A percentile compares a stretch with the other conserved stretches of the same genome.
Conservation (phyloP, 2,113 vertebrate genomes). For the Myotis lucifugus region DNA sequence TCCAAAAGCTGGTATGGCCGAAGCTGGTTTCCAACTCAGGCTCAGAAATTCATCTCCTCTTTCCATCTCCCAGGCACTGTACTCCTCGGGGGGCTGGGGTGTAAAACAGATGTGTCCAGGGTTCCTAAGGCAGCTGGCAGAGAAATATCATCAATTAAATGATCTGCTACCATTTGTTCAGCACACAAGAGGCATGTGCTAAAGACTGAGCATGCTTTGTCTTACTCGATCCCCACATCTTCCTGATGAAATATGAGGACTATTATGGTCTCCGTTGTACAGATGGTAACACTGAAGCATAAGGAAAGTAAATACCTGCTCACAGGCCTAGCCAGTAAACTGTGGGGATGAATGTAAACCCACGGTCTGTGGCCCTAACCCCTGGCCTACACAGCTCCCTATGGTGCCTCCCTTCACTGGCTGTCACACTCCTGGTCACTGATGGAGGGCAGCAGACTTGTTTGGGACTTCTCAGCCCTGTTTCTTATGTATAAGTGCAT, state of each 20-base stretch:
- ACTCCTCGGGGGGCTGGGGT: neutral
- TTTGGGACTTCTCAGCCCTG: neutral
- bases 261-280: neutral
- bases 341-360: neutral
- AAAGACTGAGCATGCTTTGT: neutral
- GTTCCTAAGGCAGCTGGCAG: conserved; percentile 16
- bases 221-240: neutral
- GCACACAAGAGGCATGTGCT: neutral
- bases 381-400: neutral
- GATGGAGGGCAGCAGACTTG: neutral
- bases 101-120: neutral
- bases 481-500: neutral
- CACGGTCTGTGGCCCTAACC: neutral
- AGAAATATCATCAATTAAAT: conserved; percentile 28
- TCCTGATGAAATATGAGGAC: neutral
- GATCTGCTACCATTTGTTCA: neutral
- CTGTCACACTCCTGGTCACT: fast-evolving
- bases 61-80: neutral
- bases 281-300: neutral
- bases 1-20: neutral
- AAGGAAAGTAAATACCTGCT: neutral
- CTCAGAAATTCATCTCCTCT: neutral
- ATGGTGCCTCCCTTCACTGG: neutral
- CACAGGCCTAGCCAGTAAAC: neutral
- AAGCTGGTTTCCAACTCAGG: neutral